Conservation (phyloP, 1,140 invertebrate species). For the Formica exsecta region DNA sequence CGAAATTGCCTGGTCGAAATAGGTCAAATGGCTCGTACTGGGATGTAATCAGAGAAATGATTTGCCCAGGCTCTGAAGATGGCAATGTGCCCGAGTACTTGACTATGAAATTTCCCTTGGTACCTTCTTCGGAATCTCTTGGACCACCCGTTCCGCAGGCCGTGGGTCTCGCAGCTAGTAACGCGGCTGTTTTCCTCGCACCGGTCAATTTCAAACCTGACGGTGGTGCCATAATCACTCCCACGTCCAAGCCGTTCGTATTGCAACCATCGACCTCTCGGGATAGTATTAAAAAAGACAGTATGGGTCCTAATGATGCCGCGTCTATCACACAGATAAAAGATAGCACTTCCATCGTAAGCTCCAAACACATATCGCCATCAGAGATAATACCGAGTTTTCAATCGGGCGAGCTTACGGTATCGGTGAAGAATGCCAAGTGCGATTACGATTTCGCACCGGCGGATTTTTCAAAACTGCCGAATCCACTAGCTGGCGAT, state of each 20-base stretch:
- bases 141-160: conserved; percentile 76
- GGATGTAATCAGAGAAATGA: conserved; percentile 85
- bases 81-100: conserved; percentile 76
- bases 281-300: conserved; percentile 77
- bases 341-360: conserved; percentile 66
- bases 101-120: conserved; percentile 82
- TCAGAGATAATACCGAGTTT: conserved; percentile 83
- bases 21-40: conserved; percentile 83
- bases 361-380: conserved; percentile 77
- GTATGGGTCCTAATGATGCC: conserved; percentile 69
- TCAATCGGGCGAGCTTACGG: conserved; percentile 84
- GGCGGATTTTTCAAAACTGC: conserved; percentile 81
- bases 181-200: conserved; percentile 81
- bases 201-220: conserved; percentile 84
- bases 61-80: conserved; percentile 83
- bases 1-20: conserved; percentile 83
- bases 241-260: conserved; percentile 80
- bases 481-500: conserved; percentile 70
- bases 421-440: conserved; percentile 84
- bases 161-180: conserved; percentile 76
- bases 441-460: conserved; percentile 82
- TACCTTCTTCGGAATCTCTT: conserved; percentile 80
- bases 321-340: conserved; percentile 76
- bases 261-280: conserved; percentile 81
- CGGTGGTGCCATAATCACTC: conserved; percentile 76